Percentiles rank a stretch among this genome's conserved stretches.
Evolutionary conservation across 2,888 invertebrate genomes (phyloP).

Genomic region (Epinotia ramella): DNA sequence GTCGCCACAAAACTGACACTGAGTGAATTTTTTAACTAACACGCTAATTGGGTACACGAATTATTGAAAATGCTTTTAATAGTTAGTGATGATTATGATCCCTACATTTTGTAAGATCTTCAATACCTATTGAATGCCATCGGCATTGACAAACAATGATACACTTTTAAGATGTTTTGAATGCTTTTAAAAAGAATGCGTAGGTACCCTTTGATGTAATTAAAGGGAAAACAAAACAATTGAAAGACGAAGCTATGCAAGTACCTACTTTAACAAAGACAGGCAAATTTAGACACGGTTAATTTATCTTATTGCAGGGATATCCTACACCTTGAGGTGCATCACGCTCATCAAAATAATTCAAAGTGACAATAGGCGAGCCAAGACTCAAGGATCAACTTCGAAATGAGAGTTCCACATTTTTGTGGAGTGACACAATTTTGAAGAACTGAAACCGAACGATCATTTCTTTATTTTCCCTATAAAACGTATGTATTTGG

Average conservation of each 20-base stretch:
- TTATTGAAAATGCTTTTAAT: too few species aligned
- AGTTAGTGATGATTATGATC: too few species aligned
- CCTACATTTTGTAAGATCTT: neutral
- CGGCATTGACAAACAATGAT: neutral
- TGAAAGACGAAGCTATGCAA: neutral
- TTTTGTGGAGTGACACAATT: neutral
- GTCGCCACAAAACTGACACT: too few species aligned
- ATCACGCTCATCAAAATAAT: neutral
- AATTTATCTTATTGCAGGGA: conserved; percentile 22
- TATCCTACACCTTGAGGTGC: conserved; percentile 3
- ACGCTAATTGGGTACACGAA: too few species aligned
- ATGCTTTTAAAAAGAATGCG: conserved; percentile 10
- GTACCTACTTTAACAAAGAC: conserved; percentile 13
- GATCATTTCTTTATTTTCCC: neutral
- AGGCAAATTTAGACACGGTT: conserved; percentile 21
- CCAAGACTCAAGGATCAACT: neutral
- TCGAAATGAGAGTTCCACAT: neutral
- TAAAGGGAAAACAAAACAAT: conserved; percentile 22
- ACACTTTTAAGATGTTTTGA: neutral
- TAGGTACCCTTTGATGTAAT: conserved; percentile 1
- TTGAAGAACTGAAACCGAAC: neutral
- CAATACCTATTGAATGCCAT: neutral
- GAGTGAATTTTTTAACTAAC: too few species aligned
- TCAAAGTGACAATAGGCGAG: neutral
- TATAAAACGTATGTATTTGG: too few species aligned